Evolutionary conservation across 2,113 vertebrate genomes (phyloP).

Genomic region (human): DNA sequence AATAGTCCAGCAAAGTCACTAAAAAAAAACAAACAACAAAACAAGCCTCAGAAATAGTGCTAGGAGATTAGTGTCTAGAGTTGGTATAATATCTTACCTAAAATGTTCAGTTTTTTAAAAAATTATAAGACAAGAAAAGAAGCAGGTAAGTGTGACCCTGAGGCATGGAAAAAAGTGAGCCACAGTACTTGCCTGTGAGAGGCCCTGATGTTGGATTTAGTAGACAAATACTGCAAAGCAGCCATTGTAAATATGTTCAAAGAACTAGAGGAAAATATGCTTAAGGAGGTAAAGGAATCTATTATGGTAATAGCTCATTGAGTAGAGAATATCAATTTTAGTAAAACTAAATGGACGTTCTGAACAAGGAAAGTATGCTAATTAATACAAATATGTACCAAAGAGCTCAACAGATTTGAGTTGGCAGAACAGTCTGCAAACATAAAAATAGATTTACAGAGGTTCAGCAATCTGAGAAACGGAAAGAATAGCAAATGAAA

Average conservation of each 20-base stretch:
- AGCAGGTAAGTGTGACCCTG: rapidly evolving
- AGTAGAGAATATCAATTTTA: too few relatives aligned
- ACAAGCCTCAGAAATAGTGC: neutral
- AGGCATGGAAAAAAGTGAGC: too few relatives aligned
- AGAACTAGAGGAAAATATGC: neutral
- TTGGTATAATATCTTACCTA: neutral
- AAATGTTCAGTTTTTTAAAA: neutral
- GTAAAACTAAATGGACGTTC: neutral
- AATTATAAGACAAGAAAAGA: neutral
- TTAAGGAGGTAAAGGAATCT: neutral
- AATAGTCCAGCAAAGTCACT: neutral
- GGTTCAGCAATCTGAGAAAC: neutral
- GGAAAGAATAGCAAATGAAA: neutral
- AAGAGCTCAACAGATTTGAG: neutral
- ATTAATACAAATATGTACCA: neutral
- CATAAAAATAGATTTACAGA: neutral
- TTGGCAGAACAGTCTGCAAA: neutral
- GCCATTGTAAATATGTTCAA: neutral
- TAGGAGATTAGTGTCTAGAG: neutral
- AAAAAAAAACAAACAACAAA: neutral
- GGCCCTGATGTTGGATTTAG: neutral
- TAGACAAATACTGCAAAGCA: neutral
- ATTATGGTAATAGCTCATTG: neutral
- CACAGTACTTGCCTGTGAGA: neutral
- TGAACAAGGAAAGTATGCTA: neutral